Evolutionary conservation across 2,797 vertebrate genomes (phyloP).

Genomic region (Poecilia picta): DNA sequence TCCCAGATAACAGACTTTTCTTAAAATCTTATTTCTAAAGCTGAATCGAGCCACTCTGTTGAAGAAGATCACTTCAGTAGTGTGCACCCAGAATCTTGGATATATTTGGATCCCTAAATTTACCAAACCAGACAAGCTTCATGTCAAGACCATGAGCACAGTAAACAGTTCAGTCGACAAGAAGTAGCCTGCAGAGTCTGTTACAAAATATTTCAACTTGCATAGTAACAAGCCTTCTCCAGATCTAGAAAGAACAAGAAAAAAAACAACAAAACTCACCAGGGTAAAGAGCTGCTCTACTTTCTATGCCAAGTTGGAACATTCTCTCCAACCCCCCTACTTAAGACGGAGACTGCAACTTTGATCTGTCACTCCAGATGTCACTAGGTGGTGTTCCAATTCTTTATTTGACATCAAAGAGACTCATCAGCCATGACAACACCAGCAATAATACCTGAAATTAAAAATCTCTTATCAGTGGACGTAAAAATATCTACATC

Average conservation of each 20-base stretch:
- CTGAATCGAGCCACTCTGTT: not conserved
- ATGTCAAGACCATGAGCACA: not conserved
- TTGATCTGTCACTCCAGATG: not conserved
- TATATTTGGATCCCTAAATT: not conserved
- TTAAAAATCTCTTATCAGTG: not conserved
- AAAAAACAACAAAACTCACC: not conserved
- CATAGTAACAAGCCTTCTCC: not conserved
- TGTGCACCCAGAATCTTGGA: not conserved
- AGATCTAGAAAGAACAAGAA: not conserved
- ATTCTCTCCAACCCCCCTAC: not conserved
- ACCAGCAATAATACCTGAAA: not conserved
- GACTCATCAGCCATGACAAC: not conserved
- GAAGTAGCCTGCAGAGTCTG: not conserved
- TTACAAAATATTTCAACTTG: not conserved
- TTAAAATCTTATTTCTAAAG: not conserved
- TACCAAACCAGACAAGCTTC: not conserved
- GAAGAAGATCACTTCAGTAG: not conserved
- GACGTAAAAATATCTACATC: not conserved
- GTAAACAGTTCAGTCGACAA: not conserved
- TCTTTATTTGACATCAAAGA: not conserved
- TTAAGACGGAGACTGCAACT: not conserved
- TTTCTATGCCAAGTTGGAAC: not conserved
- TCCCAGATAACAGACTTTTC: not conserved
- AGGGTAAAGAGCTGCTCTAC: not conserved
- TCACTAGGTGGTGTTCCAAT: not conserved